Conservation (phyloP, 1,140 invertebrate species). For the Rhyzopertha dominica region DNA sequence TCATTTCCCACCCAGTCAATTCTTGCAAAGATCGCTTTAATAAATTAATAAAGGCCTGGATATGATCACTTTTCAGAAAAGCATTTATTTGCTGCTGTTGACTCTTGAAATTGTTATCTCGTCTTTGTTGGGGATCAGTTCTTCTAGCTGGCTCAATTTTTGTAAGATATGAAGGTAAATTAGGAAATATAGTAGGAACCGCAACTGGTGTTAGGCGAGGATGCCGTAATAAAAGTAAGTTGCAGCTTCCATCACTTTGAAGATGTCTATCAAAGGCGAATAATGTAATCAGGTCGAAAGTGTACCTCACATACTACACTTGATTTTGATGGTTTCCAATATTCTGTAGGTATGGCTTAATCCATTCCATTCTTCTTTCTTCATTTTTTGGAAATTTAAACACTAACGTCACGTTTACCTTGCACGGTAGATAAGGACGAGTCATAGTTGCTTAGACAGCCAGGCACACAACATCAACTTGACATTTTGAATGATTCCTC, state of each 20-base stretch:
- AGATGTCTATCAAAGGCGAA: slow-evolving; percentile 1
- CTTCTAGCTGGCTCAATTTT: too few species aligned
- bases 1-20: slow-evolving; percentile 4
- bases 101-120: background rate
- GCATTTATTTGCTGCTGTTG: too few species aligned
- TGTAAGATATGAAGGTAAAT: too few species aligned
- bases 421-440: too few species aligned
- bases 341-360: slow-evolving; percentile 5
- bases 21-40: too few species aligned
- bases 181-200: too few species aligned
- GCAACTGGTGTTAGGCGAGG: too few species aligned
- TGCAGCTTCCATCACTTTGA: slow-evolving; percentile 1
- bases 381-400: slow-evolving; percentile 12
- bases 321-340: slow-evolving; percentile 1
- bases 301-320: slow-evolving; percentile 2
- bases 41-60: too few species aligned
- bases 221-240: too few species aligned
- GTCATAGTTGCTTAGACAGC: slow-evolving; percentile 4
- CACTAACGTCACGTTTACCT: background rate
- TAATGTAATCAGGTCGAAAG: background rate
- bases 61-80: too few species aligned
- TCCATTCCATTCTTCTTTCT: background rate
- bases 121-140: background rate
- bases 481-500: too few species aligned
- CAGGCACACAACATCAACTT: slow-evolving; percentile 4